Percentiles rank a stretch among this genome's conserved stretches.
These are phyloP conservation scores for Lepeophtheirus nordmannii DNA, from an alignment of 2,888 invertebrate species.

Conservation along the genomic window DNA sequence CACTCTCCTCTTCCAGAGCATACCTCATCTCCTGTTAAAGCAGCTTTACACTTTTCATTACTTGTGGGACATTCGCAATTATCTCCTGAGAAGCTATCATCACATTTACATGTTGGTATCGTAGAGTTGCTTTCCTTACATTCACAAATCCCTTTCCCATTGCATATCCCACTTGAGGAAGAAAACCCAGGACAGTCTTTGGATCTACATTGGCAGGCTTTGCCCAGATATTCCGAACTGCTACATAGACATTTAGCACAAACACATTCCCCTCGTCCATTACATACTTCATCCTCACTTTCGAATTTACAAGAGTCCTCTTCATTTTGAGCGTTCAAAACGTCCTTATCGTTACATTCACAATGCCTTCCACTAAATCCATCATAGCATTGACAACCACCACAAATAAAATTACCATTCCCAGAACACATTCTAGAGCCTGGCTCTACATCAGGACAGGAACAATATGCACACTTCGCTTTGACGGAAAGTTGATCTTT, in stretches of 20 bases:
- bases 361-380: background rate
- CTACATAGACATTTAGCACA: slow-evolving; percentile 10
- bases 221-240: background rate
- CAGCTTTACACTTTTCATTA: background rate
- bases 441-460: background rate
- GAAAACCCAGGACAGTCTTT: slow-evolving; percentile 5
- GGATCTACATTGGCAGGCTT: background rate
- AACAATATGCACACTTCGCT: background rate
- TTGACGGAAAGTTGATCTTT: background rate
- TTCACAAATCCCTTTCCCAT: slow-evolving; percentile 1
- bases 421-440: background rate
- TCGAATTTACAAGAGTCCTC: background rate
- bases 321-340: background rate
- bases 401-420: slow-evolving; percentile 11
- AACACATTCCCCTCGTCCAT: slow-evolving; percentile 13
- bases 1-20: slow-evolving; percentile 13
- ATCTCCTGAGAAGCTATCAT: background rate
- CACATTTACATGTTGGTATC: background rate
- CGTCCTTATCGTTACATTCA: background rate
- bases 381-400: slow-evolving; percentile 12
- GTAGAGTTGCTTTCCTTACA: slow-evolving; percentile 3
- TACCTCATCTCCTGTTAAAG: background rate
- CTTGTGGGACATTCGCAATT: slow-evolving; percentile 4
- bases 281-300: background rate
- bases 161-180: background rate